Evolutionary conservation across 2,113 vertebrate species (phyloP), one percentile per base, ranked within the genome.

Genomic region (Brienomyrus longianalis): DNA sequence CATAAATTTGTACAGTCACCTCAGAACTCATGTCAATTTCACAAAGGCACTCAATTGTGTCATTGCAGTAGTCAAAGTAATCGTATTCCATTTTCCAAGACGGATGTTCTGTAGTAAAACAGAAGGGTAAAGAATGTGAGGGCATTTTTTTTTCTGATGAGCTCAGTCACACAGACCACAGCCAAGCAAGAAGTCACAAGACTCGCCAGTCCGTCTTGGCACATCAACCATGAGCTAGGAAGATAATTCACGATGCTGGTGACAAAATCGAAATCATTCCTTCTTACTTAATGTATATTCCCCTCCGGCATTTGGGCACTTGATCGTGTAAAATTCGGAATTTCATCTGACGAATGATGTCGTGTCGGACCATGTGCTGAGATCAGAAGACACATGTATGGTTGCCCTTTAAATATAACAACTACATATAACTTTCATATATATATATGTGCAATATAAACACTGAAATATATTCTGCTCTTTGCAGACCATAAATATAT

Each of bases 1-100:
- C 91, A 3, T 90, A 94, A 0, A 92, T 93, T 31, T 94, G 94
- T 2, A 91, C 83, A 39, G 88, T 48, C 89, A 92, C 43, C 13
- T 91, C 90, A 5, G 11, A 0, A 39, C 77, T 87, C 3, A 87
- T 70, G 0, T 21, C 88, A 0, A 95, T 3, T 56, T 90, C 5
- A 85, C 96, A 96, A 1, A 77, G 48, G 19, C 0, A 43, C 19
- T 1, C 51, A 5, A 56, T 56, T 0, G 83, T 87, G 1, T 52
- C 50, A 17, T 21, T 0, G 7, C 50, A n/a, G 23, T 23, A 50
- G 2, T 17, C 11, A 1, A 52, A 7, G 23, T 5, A 2, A 10
- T 13, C 2, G 1, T 86, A 5, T 9, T 0, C 50, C 11, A 17
- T 87, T 43, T 35, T 87, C 48, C 6, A 39, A 35, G 48, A 54